Base-by-base conservation (phyloP, 2,888 invertebrate genomes). In the Hipparchia sbordonii region DNA sequence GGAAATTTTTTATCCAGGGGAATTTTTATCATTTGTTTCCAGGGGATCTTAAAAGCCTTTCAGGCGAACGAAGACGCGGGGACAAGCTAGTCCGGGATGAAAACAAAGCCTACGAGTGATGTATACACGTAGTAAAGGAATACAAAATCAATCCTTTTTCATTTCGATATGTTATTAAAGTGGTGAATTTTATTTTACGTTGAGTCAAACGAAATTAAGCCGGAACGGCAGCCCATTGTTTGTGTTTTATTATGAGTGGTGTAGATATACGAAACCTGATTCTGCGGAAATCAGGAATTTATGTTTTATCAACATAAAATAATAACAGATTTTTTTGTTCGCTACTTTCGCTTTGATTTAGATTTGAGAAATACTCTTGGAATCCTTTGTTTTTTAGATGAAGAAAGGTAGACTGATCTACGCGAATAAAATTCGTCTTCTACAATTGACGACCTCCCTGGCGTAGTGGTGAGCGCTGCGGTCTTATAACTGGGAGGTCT, bases 141-240 rank as follows among this genome's bases (percentile, higher is more conserved):
- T 52, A 12, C 52, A 59, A 33, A 3, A 33, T 23, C 56, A 57
- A 57, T 8, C 60, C 59, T 39, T 33, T 39, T 39, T 6, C 39
- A 39, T 39, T 60, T 7, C 60, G 60, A 60, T 48, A 48, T 48
- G 8, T 45, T 39, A 39, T 45, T 39, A 61, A 39, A 61, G n/a
- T 61, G 45, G 60, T n/a, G 45, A 45, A 45, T 61, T 61, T 45
- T n/a, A 45, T 61, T 61, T 45, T 12, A 61, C n/a, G 60, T n/a
- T 12, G 60, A 61, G 60, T 61, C 39, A 61, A 61, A 61, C 45
- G 39, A 61, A 61, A 61, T 45, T 12, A n/a, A 45, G 60, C 60
- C 60, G 6, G 57, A 2, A 23, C 23, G 13, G 6, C 57, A 23
- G 57, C 3, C 23, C 57, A 23, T 61, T 61, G 60, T 61, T 61